Evolutionary conservation across 2,888 invertebrate genomes (phyloP).

Genomic region (Andrena trimmerana): DNA sequence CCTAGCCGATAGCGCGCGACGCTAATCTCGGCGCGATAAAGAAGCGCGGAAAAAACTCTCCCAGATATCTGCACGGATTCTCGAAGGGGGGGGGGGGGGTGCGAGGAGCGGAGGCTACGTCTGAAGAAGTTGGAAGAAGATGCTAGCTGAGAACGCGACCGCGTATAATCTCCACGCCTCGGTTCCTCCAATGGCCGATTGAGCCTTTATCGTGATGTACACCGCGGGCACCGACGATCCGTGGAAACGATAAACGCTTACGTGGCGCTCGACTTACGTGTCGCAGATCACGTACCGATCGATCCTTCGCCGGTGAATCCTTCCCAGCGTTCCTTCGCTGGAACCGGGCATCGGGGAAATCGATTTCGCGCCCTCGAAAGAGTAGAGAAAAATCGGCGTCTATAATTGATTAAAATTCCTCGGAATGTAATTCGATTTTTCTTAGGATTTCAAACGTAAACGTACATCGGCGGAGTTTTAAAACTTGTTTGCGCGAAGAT

Average conservation of each 20-base stretch:
- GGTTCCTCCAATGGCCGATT: conserved; percentile 70
- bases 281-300: conserved; percentile 72
- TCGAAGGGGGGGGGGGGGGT: conserved; percentile 13
- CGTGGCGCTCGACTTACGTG: conserved; percentile 69
- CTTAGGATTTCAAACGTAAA: too few species aligned
- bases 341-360: neutral
- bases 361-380: neutral
- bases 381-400: neutral
- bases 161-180: conserved; percentile 55
- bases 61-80: conserved; percentile 44
- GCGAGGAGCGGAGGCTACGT: neutral
- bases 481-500: neutral
- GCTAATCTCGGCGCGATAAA: conserved; percentile 76
- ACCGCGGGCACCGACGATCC: conserved; percentile 61
- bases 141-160: conserved; percentile 45
- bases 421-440: neutral
- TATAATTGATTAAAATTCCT: neutral
- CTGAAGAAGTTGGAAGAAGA: conserved; percentile 47
- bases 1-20: conserved; percentile 76
- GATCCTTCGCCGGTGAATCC: conserved; percentile 54
- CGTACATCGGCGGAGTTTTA: neutral
- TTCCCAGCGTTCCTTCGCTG: neutral
- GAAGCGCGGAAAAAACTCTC: conserved; percentile 53
- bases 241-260: conserved; percentile 70
- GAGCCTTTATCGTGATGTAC: conserved; percentile 68